Evolutionary conservation across 2,888 invertebrate species (phyloP).

Genomic region (Campoplex nolae): DNA sequence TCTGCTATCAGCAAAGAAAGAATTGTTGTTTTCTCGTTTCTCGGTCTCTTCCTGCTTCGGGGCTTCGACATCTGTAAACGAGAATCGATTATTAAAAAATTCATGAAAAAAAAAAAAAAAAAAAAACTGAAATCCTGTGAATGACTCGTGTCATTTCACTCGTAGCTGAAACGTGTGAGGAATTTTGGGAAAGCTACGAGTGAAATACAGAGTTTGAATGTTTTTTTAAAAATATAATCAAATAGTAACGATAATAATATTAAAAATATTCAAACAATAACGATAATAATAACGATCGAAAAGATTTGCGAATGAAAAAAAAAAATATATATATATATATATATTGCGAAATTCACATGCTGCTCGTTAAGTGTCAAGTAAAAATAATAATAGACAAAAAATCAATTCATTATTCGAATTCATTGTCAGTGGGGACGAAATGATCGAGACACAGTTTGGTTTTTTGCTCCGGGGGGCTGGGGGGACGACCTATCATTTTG

Average conservation of each 20-base stretch:
- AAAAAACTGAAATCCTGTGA: conserved; percentile 23
- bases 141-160: conserved; percentile 51
- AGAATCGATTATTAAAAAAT: conserved; percentile 36
- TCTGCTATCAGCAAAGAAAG: conserved; percentile 74
- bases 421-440: conserved; percentile 24
- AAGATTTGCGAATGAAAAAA: not conserved
- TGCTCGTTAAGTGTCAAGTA: not conserved
- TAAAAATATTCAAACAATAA: not conserved
- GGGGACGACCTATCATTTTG: not conserved
- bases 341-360: conserved; percentile 44
- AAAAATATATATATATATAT: not conserved
- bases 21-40: conserved; percentile 81
- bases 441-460: conserved; percentile 7
- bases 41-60: conserved; percentile 64
- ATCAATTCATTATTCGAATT: not conserved
- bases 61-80: conserved; percentile 75
- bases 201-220: conserved; percentile 52
- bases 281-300: not conserved
- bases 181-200: conserved; percentile 59
- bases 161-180: conserved; percentile 35
- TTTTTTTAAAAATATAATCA: conserved; percentile 15
- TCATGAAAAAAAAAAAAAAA: too few species aligned
- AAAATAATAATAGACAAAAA: not conserved
- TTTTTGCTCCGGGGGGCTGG: not conserved
- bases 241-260: conserved; percentile 7